Evolutionary conservation across 2,888 invertebrate genomes (phyloP), one percentile per base, ranked within the genome.

Genomic region (Drosophila peninsularis): DNA sequence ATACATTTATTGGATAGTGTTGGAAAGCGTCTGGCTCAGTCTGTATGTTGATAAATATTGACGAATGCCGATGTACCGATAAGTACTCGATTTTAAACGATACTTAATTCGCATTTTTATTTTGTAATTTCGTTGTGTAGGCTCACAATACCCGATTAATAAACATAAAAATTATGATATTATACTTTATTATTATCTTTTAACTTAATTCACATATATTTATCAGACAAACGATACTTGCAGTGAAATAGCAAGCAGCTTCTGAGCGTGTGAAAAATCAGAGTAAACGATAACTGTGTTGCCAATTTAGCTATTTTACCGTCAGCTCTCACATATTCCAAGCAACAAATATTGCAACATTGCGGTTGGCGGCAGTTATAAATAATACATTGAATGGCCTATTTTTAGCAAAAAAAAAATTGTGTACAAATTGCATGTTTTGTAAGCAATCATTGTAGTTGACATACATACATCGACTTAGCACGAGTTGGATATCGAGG

Each of bases 1-100:
- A 77, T 61, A 74, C 61, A 76, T 54, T 57, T 65, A 37, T n/a
- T 6, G 11, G 1, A 14, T 3, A 77, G 74, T 74, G 78, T 58
- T 74, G 73, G 5, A 27, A 62, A 74, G 17, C 19, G 27, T 50
- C 44, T 13, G 34, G 34, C 17, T 19, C 10, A 39, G n/a, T 19
- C 10, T 34, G n/a, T 19, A 36, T 52, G 65, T 32, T 30, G 27
- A 36, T 45, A 57, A 17, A n/a, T 41, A 54, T 57, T 57, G 50
- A 11, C 19, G 19, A 36, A 34, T 39, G 7, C 11, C 56, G 36
- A 53, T 42, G 14, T 21, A 11, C 14, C 19, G 65, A 37, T 57
- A 30, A 1, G 0, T 13, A 47, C 19, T 11, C 30, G 6, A 47
- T 47, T 6, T 30, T 11, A 0, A 17, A 0, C 27, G 27, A 47